Base-by-base conservation (phyloP, 2,113 vertebrate genomes). In the Leucoraja erinaceus region DNA sequence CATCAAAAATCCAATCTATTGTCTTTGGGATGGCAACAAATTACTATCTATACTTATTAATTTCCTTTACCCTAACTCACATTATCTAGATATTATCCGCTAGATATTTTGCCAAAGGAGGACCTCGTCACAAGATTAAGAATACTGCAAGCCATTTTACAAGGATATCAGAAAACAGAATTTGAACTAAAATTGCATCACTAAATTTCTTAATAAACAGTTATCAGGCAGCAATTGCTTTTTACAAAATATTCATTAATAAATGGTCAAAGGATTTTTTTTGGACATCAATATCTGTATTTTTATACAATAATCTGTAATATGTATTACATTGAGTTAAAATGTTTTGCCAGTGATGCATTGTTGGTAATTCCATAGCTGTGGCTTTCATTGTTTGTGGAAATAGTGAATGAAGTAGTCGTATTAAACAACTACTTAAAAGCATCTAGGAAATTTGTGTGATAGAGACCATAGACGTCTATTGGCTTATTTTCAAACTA, bases 51-150 rank as follows among this genome's bases (percentile, higher is more conserved):
- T 99, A 74, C 96, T 99, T 0, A 93, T 98, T 93, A 99, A 98
- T 95, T 94, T 96, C 3, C 96, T 99, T 5, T 99, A 99, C 94
- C 96, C 97, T 22, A 97, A 98, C 95, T 96, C 98, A 94, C 97
- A 96, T 96, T 99, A 98, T 94, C 95, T 99, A 93, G 97, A 99
- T 94, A 96, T 97, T 86, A 98, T 99, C 93, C 97, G 96, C 90
- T 98, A 97, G 95, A 72, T 88, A 31, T 72, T 91, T 91, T 74
- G 68, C 33, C 38, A 28, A 10, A 90, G 68, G 33, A 91, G 14
- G 54, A 90, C 68, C 31, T 90, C 61, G 33, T n/a, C 16, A 31
- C 25, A n/a, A 18, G 16, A 70, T 68, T 31, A 33, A 0, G 72
- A 68, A 90, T 90, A 88, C 63, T 33, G 11, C 14, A 68, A 47